Percentiles rank a stretch among this genome's conserved stretches.
phyloP scores from a whole-genome alignment of 2,113 vertebrate species.

The Pyxicephalus adspersus region DNA sequence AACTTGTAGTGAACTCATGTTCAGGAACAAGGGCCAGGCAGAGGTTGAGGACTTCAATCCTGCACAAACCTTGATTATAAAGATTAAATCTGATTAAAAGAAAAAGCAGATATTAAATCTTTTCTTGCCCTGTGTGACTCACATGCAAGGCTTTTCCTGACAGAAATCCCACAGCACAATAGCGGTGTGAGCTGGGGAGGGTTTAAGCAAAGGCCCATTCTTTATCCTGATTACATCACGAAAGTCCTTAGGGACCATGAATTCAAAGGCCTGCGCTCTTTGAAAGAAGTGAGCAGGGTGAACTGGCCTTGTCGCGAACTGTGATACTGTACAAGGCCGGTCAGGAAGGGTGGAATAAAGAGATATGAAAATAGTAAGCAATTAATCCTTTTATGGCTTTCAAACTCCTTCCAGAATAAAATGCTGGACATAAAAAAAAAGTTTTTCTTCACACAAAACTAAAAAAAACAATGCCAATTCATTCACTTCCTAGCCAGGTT shows the following conservation, averaged over 20 bases:
- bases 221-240: conserved; percentile 34
- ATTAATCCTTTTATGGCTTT: conserved; percentile 38
- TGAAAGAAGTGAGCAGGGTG: conserved; percentile 12
- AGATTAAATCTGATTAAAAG: not conserved
- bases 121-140: conserved; percentile 26
- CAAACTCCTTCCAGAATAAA: conserved; percentile 1
- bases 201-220: conserved; percentile 38
- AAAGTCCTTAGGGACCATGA: conserved; percentile 1
- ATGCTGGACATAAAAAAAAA: not conserved
- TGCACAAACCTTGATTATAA: no score
- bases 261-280: conserved; percentile 31
- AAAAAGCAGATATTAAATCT: not conserved
- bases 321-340: conserved; percentile 28
- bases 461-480: not conserved
- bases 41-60: no score
- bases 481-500: not conserved
- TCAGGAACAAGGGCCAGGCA: no score
- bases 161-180: conserved; percentile 40
- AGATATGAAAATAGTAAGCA: conserved; percentile 43
- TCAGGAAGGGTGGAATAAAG: conserved; percentile 56
- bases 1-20: no score
- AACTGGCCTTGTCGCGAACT: conserved; percentile 13
- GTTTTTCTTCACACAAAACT: not conserved
- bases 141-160: conserved; percentile 32
- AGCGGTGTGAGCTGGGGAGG: not conserved